These are phyloP conservation scores for Sciurus carolinensis DNA, from an alignment of 2,797 vertebrate species.

Conservation along the genomic window DNA sequence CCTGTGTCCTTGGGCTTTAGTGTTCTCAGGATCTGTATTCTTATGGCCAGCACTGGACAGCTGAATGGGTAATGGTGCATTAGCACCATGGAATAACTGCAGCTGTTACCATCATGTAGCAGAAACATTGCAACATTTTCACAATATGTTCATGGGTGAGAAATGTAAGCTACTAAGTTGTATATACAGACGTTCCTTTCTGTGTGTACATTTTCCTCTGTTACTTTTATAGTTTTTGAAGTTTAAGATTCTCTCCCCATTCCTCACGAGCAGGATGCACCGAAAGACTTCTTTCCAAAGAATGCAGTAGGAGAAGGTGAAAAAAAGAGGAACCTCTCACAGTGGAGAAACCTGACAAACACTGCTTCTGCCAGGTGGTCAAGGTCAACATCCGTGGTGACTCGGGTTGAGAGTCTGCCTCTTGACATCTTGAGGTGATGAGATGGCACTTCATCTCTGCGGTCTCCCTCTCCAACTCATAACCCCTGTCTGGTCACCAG, in stretches of 20 bases:
- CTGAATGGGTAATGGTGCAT: background rate
- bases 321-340: background rate
- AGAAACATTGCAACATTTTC: slow-evolving; percentile 63
- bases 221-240: slow-evolving; percentile 15
- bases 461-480: background rate
- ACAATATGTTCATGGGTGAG: background rate
- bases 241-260: background rate
- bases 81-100: background rate
- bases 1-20: background rate
- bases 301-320: background rate
- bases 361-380: background rate
- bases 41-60: background rate
- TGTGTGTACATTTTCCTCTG: background rate
- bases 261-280: background rate
- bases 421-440: background rate
- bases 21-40: background rate
- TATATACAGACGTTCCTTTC: background rate
- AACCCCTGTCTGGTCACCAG: background rate
- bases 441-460: background rate
- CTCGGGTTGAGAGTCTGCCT: background rate
- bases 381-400: background rate
- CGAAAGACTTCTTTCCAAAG: background rate
- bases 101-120: slow-evolving; percentile 46
- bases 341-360: background rate
- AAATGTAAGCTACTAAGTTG: background rate